These are phyloP conservation scores for Lineus longissimus DNA, from an alignment of 1,140 invertebrate genomes.

Conservation along the genomic window DNA sequence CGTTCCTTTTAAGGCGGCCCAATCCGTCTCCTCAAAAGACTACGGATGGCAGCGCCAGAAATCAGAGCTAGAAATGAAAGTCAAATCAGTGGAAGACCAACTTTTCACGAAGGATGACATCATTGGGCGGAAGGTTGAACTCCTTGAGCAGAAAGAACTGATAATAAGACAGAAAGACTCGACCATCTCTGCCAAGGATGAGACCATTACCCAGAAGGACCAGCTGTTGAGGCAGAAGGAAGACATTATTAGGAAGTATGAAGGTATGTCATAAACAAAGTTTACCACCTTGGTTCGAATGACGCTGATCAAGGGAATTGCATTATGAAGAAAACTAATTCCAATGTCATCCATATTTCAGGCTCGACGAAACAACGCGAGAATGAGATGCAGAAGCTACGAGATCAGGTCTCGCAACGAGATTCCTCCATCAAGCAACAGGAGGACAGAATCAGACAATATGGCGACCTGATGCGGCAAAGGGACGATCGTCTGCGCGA, in stretches of 20 bases:
- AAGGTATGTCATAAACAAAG: constrained; percentile 5
- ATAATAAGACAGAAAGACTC: constrained; percentile 14
- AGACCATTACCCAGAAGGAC: background rate
- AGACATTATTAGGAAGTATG: constrained; percentile 9
- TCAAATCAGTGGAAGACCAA: background rate
- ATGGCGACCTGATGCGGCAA: constrained; percentile 17
- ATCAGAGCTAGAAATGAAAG: background rate
- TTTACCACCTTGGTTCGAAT: no score
- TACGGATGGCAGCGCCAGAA: no score
- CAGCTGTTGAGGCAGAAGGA: constrained; percentile 11
- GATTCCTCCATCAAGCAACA: constrained; percentile 10
- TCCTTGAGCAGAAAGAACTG: constrained; percentile 8
- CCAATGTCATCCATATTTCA: no score
- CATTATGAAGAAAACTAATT: no score
- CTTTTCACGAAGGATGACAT: constrained; percentile 12
- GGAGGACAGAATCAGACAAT: constrained; percentile 14
- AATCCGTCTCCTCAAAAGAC: no score
- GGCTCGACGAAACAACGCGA: background rate
- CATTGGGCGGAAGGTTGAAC: constrained; percentile 12
- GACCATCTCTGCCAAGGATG: constrained; percentile 12
- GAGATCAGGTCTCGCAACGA: background rate
- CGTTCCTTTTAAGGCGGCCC: no score
- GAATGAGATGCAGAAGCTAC: constrained; percentile 4
- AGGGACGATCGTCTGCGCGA: constrained; percentile 25
- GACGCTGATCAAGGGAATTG: no score